phyloP scores from a whole-genome alignment of 1,140 invertebrate genomes.

The Thereuonema tuberculata region DNA sequence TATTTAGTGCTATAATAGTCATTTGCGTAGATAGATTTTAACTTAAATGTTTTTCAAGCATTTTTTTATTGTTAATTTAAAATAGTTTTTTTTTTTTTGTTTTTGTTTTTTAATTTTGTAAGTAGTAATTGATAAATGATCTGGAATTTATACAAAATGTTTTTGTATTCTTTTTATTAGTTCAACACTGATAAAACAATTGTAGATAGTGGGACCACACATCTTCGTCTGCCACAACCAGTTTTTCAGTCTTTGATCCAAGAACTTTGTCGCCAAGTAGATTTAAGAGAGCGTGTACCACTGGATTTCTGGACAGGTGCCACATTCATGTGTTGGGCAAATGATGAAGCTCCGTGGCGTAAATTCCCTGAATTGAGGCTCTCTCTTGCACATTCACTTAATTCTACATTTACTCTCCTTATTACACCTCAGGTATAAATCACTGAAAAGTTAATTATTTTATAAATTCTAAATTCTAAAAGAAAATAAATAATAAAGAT shows the following conservation, averaged over 20 bases:
- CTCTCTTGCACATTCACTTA: constrained; percentile 14
- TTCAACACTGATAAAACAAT: constrained; percentile 34
- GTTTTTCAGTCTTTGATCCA: constrained; percentile 25
- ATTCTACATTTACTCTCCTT: constrained; percentile 21
- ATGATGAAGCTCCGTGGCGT: constrained; percentile 16
- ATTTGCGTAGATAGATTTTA: too few relatives aligned
- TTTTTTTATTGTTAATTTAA: too few relatives aligned
- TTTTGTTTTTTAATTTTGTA: too few relatives aligned
- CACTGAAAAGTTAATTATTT: neutral
- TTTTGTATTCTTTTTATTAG: constrained; percentile 18
- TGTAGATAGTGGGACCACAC: constrained; percentile 33
- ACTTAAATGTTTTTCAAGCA: too few relatives aligned
- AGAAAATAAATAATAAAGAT: constrained; percentile 1
- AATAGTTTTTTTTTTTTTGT: too few relatives aligned
- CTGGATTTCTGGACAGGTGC: constrained; percentile 24
- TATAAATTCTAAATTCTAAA: neutral
- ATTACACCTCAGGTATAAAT: constrained; percentile 25
- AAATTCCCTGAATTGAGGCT: constrained; percentile 24
- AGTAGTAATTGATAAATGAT: too few relatives aligned
- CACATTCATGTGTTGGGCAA: constrained; percentile 22
- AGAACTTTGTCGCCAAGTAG: neutral
- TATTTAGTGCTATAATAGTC: too few relatives aligned
- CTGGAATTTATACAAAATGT: too few relatives aligned
- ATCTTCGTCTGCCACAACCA: constrained; percentile 28
- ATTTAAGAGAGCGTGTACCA: constrained; percentile 1